Conservation (phyloP, 2,888 invertebrate species). For the Cantharis nigra region DNA sequence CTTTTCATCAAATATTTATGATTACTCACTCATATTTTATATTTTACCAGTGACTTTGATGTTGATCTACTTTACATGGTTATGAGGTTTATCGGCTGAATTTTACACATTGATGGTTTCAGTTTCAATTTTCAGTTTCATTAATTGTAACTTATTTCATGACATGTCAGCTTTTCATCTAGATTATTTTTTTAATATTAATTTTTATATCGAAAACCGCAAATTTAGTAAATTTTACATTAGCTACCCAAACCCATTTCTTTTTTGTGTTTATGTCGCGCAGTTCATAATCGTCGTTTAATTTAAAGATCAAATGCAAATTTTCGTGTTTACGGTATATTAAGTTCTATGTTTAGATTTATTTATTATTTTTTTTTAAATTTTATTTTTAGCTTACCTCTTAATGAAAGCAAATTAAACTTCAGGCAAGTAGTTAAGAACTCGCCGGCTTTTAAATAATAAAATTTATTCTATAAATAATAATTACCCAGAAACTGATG, state of each 20-base stretch:
- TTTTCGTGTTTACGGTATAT: neutral
- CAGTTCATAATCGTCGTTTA: neutral
- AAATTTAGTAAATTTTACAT: neutral
- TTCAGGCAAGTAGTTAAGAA: neutral
- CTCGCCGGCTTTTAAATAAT: neutral
- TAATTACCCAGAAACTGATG: neutral
- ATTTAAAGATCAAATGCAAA: neutral
- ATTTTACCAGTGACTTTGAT: neutral
- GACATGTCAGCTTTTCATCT: neutral
- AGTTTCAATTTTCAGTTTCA: slow-evolving; percentile 1
- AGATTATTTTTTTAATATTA: neutral
- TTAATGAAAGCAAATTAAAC: neutral
- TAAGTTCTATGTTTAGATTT: neutral
- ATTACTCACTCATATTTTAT: neutral
- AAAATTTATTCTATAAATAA: neutral
- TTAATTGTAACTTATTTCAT: neutral
- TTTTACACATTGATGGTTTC: neutral
- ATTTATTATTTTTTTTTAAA: neutral
- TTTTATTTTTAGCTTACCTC: neutral
- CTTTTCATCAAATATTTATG: neutral
- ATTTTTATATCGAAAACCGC: neutral
- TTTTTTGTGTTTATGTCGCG: neutral
- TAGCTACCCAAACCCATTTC: neutral
- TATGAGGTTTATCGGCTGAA: neutral
- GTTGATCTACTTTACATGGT: neutral